A percentile compares a stretch with the other conserved stretches of the same genome.
Evolutionary conservation across 2,113 vertebrate genomes (phyloP).

Genomic region (Malurus cyaneus): DNA sequence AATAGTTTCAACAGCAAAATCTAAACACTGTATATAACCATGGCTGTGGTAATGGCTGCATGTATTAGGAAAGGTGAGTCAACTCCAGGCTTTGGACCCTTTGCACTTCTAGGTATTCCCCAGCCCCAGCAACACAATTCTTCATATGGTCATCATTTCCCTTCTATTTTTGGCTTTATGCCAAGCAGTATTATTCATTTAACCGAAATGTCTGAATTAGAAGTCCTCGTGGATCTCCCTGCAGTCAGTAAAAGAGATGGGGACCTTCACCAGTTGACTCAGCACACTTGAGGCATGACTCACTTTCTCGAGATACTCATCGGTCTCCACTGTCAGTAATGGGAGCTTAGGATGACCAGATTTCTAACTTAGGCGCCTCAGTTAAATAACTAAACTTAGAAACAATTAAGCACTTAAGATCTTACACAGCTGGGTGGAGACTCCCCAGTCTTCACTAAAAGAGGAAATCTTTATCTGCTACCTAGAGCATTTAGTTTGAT

Average conservation of each 20-base stretch:
- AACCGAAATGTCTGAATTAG: background rate
- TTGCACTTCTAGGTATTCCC: background rate
- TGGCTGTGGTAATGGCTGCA: background rate
- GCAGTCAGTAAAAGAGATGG: background rate
- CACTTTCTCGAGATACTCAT: slow-evolving; percentile 20
- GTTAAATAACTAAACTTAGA: slow-evolving; percentile 31
- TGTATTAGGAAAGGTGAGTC: background rate
- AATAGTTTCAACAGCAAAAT: background rate
- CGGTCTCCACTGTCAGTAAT: background rate
- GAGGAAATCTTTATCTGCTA: background rate
- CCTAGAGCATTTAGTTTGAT: background rate
- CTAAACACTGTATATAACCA: background rate
- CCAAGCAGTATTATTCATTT: background rate
- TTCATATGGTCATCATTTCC: background rate
- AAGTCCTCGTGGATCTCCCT: background rate
- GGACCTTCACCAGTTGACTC: background rate
- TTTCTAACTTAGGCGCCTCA: slow-evolving; percentile 7
- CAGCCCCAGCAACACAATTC: background rate
- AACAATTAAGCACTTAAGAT: background rate
- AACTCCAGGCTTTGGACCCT: background rate
- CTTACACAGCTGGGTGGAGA: background rate
- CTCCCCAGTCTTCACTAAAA: background rate
- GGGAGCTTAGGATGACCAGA: slow-evolving; percentile 13
- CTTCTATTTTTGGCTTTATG: background rate
- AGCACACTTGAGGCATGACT: slow-evolving; percentile 22